Percentiles rank a stretch among this genome's conserved stretches.
phyloP scores from a whole-genome alignment of 1,140 invertebrate species.

The Drosophila murphyi region DNA sequence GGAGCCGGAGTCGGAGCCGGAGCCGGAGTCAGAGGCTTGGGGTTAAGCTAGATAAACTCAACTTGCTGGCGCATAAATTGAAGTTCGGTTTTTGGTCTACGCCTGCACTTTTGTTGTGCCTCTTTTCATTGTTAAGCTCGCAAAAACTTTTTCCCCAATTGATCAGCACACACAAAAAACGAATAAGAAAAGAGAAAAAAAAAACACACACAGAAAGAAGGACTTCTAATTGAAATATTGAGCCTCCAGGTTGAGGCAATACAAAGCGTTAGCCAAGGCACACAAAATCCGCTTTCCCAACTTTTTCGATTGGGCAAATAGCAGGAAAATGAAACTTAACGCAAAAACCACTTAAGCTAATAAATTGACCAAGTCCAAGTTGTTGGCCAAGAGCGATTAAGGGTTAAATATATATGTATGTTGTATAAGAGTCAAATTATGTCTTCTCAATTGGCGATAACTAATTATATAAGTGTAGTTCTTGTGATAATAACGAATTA shows the following conservation, averaged over 20 bases:
- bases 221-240: slow-evolving; percentile 68
- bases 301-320: slow-evolving; percentile 65
- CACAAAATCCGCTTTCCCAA: slow-evolving; percentile 59
- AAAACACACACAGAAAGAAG: neutral
- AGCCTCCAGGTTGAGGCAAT: slow-evolving; percentile 18
- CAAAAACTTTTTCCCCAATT: slow-evolving; percentile 62
- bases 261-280: slow-evolving; percentile 13
- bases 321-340: slow-evolving; percentile 39
- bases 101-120: slow-evolving; percentile 43
- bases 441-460: neutral
- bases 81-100: slow-evolving; percentile 39
- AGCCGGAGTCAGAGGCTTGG: neutral
- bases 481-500: too few species aligned
- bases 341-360: slow-evolving; percentile 59
- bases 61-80: slow-evolving; percentile 41
- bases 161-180: slow-evolving; percentile 62
- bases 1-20: neutral
- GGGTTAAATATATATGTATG: slow-evolving; percentile 6
- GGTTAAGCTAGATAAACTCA: slow-evolving; percentile 36
- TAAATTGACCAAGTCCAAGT: slow-evolving; percentile 50
- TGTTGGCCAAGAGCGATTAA: slow-evolving; percentile 1
- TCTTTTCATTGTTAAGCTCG: slow-evolving; percentile 21
- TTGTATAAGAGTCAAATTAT: slow-evolving; percentile 3
- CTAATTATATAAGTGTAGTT: too few species aligned
- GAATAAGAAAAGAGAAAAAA: neutral